phyloP scores from a whole-genome alignment of 2,113 vertebrate species.

The Sisor rabdophorus region DNA sequence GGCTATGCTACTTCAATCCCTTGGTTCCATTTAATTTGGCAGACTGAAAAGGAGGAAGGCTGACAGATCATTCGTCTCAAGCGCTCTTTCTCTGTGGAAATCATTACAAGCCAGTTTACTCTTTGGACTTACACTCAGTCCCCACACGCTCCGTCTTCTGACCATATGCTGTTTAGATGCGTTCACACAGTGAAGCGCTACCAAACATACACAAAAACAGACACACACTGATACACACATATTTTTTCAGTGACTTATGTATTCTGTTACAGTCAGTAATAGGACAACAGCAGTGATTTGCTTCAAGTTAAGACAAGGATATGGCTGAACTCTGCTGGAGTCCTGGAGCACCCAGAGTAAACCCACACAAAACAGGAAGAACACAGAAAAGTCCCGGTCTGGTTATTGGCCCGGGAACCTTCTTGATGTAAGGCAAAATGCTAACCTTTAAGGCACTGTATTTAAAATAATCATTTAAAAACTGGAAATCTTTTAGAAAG shows the following conservation, averaged over 20 bases:
- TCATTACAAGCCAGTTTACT: conserved; percentile 48
- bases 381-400: too few relatives aligned
- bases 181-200: conserved; percentile 2
- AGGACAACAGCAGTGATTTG: conserved; percentile 1
- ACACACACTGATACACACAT: neutral
- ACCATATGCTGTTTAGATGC: conserved; percentile 42
- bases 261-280: conserved; percentile 12
- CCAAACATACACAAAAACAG: neutral
- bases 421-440: too few relatives aligned
- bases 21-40: conserved; percentile 45
- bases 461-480: too few relatives aligned
- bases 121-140: conserved; percentile 37
- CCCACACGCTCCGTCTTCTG: conserved; percentile 34
- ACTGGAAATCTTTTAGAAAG: too few relatives aligned
- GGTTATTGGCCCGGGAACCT: too few relatives aligned
- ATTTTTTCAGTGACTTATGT: conserved; percentile 26
- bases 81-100: conserved; percentile 35
- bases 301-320: neutral
- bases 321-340: conserved; percentile 4
- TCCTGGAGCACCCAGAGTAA: too few relatives aligned
- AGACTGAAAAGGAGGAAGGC: conserved; percentile 39
- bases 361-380: too few relatives aligned
- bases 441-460: too few relatives aligned
- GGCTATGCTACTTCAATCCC: conserved; percentile 27
- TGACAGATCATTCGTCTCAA: conserved; percentile 34